phyloP scores from a whole-genome alignment of 2,888 invertebrate genomes.

The Hyalella azteca region DNA sequence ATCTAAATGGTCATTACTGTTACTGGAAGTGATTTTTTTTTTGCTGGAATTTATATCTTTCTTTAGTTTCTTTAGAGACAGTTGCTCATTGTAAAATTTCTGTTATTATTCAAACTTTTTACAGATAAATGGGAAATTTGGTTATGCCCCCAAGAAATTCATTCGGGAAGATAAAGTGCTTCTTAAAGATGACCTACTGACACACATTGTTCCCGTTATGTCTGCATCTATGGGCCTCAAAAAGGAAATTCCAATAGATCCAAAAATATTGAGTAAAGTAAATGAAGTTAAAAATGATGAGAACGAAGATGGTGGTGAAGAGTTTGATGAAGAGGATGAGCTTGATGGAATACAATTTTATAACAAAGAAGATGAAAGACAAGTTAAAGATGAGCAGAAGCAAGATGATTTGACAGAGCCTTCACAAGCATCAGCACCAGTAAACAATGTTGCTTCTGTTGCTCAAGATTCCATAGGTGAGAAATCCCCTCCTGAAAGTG shows the following conservation, averaged over 20 bases:
- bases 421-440: no score
- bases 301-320: neutral
- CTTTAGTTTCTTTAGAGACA: neutral
- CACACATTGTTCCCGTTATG: neutral
- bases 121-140: slow-evolving; percentile 13
- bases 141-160: slow-evolving; percentile 20
- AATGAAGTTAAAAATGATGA: neutral
- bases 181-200: neutral
- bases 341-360: neutral
- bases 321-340: slow-evolving; percentile 8
- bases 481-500: no score
- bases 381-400: no score
- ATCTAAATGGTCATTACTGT: no score
- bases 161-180: slow-evolving; percentile 11
- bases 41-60: neutral
- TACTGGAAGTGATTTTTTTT: slow-evolving; percentile 6
- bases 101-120: no score
- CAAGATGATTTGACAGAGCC: no score
- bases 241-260: neutral
- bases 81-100: no score
- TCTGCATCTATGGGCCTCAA: neutral
- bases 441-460: no score
- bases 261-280: neutral
- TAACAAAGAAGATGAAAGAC: neutral
- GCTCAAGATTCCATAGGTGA: no score